Conservation (phyloP, 2,113 vertebrate genomes). For the Panurus biarmicus region DNA sequence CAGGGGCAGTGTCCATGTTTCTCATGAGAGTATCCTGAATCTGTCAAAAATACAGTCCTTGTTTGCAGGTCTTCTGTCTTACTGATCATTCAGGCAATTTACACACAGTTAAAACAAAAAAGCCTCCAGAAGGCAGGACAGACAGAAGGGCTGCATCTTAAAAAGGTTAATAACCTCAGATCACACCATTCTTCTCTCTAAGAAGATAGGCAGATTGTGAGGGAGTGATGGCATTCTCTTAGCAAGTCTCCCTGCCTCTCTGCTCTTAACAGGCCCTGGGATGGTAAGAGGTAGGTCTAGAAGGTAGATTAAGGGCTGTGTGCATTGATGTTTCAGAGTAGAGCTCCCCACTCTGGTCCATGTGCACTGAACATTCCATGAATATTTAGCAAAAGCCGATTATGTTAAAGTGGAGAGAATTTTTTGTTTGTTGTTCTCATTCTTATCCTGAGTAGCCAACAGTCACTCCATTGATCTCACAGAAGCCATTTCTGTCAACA, state of each 20-base stretch:
- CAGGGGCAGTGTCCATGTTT: not conserved
- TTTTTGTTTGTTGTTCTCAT: not conserved
- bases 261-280: not conserved
- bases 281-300: not conserved
- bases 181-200: not conserved
- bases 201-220: not conserved
- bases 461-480: not conserved
- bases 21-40: not conserved
- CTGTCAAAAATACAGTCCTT: not conserved
- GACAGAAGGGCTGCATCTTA: not conserved
- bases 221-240: not conserved
- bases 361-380: not conserved
- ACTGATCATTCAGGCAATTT: not conserved
- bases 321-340: not conserved
- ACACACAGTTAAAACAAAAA: not conserved
- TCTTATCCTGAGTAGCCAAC: not conserved
- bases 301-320: not conserved
- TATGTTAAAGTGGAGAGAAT: not conserved
- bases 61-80: not conserved
- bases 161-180: not conserved
- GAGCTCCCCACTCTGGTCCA: not conserved
- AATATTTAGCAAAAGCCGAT: not conserved
- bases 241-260: not conserved
- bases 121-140: not conserved
- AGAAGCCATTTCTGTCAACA: not conserved